Conservation (phyloP, 2,113 vertebrate genomes). For the Tetrax tetrax region DNA sequence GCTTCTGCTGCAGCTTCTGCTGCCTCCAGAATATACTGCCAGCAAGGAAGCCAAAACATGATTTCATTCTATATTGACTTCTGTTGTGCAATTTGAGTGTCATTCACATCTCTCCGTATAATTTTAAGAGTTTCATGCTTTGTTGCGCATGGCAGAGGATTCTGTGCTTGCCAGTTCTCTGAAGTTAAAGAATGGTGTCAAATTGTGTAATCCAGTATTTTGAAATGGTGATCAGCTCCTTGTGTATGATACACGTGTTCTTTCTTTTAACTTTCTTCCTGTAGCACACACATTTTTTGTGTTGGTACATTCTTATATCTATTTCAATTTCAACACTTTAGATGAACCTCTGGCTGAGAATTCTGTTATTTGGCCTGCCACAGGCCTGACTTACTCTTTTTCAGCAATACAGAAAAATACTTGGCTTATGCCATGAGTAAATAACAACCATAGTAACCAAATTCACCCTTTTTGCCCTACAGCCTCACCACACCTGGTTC, state of each 20-base stretch:
- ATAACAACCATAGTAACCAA: neutral
- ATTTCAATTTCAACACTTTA: neutral
- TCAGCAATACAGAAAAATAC: neutral
- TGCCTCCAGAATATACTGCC: neutral
- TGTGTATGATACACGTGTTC: fast-evolving
- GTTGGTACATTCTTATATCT: neutral
- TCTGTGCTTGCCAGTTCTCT: neutral
- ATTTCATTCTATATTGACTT: neutral
- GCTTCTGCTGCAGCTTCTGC: neutral
- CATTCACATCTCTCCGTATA: neutral
- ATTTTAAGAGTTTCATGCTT: neutral
- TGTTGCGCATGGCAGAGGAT: neutral
- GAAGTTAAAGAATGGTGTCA: neutral
- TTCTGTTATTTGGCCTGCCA: neutral
- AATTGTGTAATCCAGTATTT: neutral
- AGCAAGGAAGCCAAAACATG: neutral
- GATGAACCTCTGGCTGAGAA: neutral
- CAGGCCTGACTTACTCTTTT: neutral
- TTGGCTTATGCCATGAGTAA: neutral
- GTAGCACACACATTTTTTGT: neutral
- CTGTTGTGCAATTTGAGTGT: neutral
- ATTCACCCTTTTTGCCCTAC: neutral
- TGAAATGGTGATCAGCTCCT: neutral
- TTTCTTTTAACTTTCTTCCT: neutral
- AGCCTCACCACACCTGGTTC: neutral